Evolutionary conservation across 2,113 vertebrate genomes (phyloP), one percentile per base, ranked within the genome.

Genomic region (Siphamia tubifer): DNA sequence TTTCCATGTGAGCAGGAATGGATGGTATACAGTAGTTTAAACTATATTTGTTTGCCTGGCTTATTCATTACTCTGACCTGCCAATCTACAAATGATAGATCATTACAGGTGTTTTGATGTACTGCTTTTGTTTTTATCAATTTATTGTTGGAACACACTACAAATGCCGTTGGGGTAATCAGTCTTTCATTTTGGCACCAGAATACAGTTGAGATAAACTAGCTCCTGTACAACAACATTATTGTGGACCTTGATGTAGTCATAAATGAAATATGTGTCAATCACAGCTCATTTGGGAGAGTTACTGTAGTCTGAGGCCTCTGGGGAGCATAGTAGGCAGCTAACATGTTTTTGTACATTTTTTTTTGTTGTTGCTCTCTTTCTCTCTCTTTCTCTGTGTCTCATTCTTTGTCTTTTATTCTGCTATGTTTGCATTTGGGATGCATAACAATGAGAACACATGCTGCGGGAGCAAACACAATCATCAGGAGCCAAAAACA

Each of bases 341-440:
- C 51, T 28, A 48, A 13, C 35, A 54, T 38, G 48, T 51, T 73
- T 72, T 42, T 30, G 3, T 35, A 3, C 1, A 15, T 53, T 36
- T 53, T 65, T 58, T 61, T 38, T 75, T 28, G 21, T 68, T 56
- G 40, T 61, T 45, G 16, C 42, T 55, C 21, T 69, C 36, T 40
- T 42, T 81, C 30, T 71, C 21, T 68, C 38, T 61, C 38, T 30
- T 42, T 55, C 27, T 60, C 27, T 73, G 8, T 49, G 6, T 55
- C 57, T 66, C 47, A 38, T 42, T 73, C 39, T 64, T 31, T 70
- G 55, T 68, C 20, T 82, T 71, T 68, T 32, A 52, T 63, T 62
- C 52, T 83, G 68, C 64, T 34, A 47, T 71, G 81, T 84, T 83
- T 84, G 82, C 76, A 69, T 70, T 77, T 74, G 86, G 73, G 60